These are phyloP conservation scores for Tretioscincus oriximinensis DNA, from an alignment of 2,113 vertebrate species.

Conservation along the genomic window DNA sequence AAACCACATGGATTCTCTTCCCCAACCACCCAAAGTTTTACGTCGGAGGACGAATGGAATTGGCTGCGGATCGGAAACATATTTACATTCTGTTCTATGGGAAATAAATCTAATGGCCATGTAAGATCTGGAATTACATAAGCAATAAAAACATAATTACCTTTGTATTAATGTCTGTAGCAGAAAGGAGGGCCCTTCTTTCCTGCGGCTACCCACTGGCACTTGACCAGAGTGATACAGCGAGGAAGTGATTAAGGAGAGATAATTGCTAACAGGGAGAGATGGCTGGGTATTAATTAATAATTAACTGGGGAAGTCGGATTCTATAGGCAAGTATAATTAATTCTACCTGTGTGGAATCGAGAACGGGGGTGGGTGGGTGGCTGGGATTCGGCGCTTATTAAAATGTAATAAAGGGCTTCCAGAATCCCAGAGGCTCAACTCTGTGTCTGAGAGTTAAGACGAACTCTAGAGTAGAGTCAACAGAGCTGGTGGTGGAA, in stretches of 20 bases:
- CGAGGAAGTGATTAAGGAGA: slow-evolving; percentile 64
- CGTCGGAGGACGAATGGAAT: slow-evolving; percentile 21
- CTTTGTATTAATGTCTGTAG: slow-evolving; percentile 51
- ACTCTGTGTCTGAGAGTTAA: neutral
- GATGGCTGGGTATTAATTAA: slow-evolving; percentile 59
- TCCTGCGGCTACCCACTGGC: slow-evolving; percentile 50
- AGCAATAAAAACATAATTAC: slow-evolving; percentile 68
- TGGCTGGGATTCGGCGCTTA: slow-evolving; percentile 43
- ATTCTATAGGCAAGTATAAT: slow-evolving; percentile 50
- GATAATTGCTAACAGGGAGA: slow-evolving; percentile 53
- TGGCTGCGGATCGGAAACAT: slow-evolving; percentile 2
- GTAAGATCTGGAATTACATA: slow-evolving; percentile 53
- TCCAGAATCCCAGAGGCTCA: slow-evolving; percentile 20
- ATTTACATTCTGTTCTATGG: slow-evolving; percentile 54
- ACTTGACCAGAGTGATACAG: slow-evolving; percentile 52
- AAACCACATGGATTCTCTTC: no score
- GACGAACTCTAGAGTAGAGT: neutral
- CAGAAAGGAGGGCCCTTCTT: slow-evolving; percentile 27
- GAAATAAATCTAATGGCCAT: slow-evolving; percentile 46
- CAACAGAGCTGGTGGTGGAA: neutral
- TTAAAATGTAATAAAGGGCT: slow-evolving; percentile 55
- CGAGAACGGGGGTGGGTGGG: no score
- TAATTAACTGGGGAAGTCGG: slow-evolving; percentile 65
- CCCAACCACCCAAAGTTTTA: neutral
- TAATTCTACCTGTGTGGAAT: slow-evolving; percentile 45